A percentile compares a stretch with the other conserved stretches of the same genome.
Evolutionary conservation across 2,888 invertebrate genomes (phyloP).

Genomic region (Exocentrus adspersus): DNA sequence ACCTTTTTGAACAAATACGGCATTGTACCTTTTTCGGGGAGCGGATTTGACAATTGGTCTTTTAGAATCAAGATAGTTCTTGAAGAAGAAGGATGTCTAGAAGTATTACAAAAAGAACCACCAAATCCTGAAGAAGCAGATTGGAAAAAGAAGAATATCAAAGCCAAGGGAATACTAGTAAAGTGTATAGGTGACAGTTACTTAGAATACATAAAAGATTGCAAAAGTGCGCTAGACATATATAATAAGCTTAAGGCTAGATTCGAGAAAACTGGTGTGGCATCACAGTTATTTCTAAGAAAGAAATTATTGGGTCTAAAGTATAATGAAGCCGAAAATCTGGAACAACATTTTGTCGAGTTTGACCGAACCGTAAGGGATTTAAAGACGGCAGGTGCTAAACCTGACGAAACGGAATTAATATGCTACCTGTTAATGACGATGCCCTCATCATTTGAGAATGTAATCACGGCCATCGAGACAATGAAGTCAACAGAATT

Average conservation of each 20-base stretch:
- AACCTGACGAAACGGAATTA: constrained; percentile 42
- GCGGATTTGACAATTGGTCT: too few relatives aligned
- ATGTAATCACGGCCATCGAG: constrained; percentile 42
- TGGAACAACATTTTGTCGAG: constrained; percentile 42
- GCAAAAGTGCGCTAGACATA: constrained; percentile 44
- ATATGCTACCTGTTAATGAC: constrained; percentile 46
- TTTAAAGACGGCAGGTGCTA: constrained; percentile 45
- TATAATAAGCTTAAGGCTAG: constrained; percentile 45
- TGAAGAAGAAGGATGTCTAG: too few relatives aligned
- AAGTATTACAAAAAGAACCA: too few relatives aligned
- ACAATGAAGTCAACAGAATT: constrained; percentile 28
- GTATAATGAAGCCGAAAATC: constrained; percentile 28
- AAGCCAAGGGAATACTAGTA: constrained; percentile 33
- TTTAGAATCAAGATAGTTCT: too few relatives aligned
- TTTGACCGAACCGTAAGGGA: constrained; percentile 44
- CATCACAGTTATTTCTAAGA: constrained; percentile 44
- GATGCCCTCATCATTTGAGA: constrained; percentile 41
- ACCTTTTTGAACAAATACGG: too few relatives aligned
- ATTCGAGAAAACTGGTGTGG: constrained; percentile 46
- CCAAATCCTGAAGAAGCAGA: too few relatives aligned
- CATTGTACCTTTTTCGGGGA: too few relatives aligned
- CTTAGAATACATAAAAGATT: constrained; percentile 46
- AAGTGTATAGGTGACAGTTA: constrained; percentile 46
- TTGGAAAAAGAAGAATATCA: too few relatives aligned
- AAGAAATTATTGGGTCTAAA: constrained; percentile 46